phyloP scores from a whole-genome alignment of 2,113 vertebrate species.

The Amblyornis subalaris region DNA sequence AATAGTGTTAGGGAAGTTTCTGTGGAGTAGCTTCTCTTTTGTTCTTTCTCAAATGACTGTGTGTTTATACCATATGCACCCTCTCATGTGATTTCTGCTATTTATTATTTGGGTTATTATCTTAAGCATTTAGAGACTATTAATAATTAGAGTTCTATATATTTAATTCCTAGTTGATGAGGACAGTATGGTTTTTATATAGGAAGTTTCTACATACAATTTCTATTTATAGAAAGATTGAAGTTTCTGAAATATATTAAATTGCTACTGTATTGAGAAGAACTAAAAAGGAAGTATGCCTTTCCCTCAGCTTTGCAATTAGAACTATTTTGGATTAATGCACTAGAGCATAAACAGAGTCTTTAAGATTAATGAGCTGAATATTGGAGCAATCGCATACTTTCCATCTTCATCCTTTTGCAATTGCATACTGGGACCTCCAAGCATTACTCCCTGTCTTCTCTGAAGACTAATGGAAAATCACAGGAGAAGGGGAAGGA shows the following conservation, averaged over 20 bases:
- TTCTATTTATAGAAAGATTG: background rate
- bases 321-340: background rate
- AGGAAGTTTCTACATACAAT: background rate
- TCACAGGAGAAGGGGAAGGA: background rate
- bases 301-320: background rate
- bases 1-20: background rate
- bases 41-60: background rate
- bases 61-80: background rate
- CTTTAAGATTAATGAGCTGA: conserved; percentile 31
- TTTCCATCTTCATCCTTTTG: conserved; percentile 28
- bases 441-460: background rate
- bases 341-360: background rate
- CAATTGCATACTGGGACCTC: background rate
- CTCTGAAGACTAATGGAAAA: background rate
- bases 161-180: background rate
- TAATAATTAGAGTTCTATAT: background rate
- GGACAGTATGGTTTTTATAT: background rate
- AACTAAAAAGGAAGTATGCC: background rate
- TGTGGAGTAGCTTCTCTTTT: background rate
- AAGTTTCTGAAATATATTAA: background rate
- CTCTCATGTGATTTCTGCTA: background rate
- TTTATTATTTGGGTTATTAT: background rate
- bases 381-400: conserved; percentile 1
- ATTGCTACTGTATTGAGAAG: background rate
- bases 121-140: background rate